Evolutionary conservation across 2,797 vertebrate species (phyloP).

Genomic region (Ctenopoma kingsleyae): DNA sequence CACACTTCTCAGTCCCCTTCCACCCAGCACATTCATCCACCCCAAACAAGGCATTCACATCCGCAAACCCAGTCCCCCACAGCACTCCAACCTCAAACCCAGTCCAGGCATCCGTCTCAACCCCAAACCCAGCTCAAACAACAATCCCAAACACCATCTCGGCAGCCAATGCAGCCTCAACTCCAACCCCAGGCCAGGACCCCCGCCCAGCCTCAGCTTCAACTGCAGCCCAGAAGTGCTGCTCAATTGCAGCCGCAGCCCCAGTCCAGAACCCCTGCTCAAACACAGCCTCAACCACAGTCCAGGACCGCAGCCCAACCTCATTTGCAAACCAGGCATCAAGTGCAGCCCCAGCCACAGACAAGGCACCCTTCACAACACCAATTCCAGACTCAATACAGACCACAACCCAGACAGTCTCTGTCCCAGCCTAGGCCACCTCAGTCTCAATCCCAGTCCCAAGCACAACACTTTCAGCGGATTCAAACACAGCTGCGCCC

Average conservation of each 20-base stretch:
- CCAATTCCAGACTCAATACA: conserved; percentile 57
- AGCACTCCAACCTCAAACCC: conserved; percentile 43
- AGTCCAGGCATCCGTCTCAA: conserved; percentile 47
- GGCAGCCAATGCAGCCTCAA: conserved; percentile 45
- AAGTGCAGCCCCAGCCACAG: conserved; percentile 42
- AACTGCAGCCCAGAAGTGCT: conserved; percentile 6
- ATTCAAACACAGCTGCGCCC: conserved; percentile 52
- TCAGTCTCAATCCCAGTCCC: conserved; percentile 50
- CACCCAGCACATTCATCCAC: conserved; percentile 42
- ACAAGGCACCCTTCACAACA: conserved; percentile 44
- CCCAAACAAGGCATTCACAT: conserved; percentile 56
- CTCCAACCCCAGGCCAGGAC: conserved; percentile 45
- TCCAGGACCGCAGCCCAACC: conserved; percentile 29
- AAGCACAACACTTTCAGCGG: conserved; percentile 61
- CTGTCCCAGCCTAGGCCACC: conserved; percentile 36
- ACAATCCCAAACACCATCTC: conserved; percentile 43
- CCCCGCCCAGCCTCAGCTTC: conserved; percentile 17
- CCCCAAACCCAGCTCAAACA: conserved; percentile 49
- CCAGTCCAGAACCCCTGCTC: conserved; percentile 11
- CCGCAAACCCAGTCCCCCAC: conserved; percentile 47
- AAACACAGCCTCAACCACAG: conserved; percentile 20
- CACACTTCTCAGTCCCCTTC: conserved; percentile 45
- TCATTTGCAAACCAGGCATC: conserved; percentile 44
- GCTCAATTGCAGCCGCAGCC: conserved; percentile 13
- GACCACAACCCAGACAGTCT: conserved; percentile 49